Evolutionary conservation across 2,888 invertebrate genomes (phyloP), one percentile per base, ranked within the genome.

Genomic region (Heliconius ismenius): DNA sequence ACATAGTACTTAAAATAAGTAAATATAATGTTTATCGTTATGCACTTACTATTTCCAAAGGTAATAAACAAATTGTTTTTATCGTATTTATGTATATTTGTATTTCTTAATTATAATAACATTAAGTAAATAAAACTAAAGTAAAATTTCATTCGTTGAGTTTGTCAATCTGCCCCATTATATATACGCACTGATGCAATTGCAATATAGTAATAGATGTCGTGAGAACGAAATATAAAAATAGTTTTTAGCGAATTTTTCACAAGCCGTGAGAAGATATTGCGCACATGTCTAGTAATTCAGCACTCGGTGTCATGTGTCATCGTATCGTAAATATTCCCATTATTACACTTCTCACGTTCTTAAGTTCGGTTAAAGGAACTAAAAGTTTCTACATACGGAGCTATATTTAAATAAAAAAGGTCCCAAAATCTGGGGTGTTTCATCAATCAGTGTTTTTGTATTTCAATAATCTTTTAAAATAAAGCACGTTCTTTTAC

Each of bases 201-300:
- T 21, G 32, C 11, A 49, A 69, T 6, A 28, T 70, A 70, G 54
- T 70, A 70, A 70, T 54, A 58, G 32, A 70, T 74, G n/a, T 76
- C 58, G 62, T 73, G 69, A 68, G 60, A 73, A 39, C 62, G 15
- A 65, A 60, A 39, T 68, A 74, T 43, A 69, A 62, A 77, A 73
- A 63, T 74, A 78, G 65, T 75, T 67, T 72, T 73, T 76, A 78
- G 78, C 75, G 69, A 74, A 78, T 76, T 80, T 78, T 73, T 73
- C 69, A 78, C 43, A 75, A 36, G 76, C 36, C 77, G 80, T 80
- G 81, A 75, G 81, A 81, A 79, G 49, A 65, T 79, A 75, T 81
- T 78, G 79, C 77, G 77, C 78, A 64, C 65, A 74, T 54, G 75
- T 67, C 49, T 80, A 68, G 39, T 76, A 77, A 77, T 73, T 73